These are phyloP conservation scores for Sinotaia quadrata DNA, from an alignment of 2,888 invertebrate species.

Conservation along the genomic window DNA sequence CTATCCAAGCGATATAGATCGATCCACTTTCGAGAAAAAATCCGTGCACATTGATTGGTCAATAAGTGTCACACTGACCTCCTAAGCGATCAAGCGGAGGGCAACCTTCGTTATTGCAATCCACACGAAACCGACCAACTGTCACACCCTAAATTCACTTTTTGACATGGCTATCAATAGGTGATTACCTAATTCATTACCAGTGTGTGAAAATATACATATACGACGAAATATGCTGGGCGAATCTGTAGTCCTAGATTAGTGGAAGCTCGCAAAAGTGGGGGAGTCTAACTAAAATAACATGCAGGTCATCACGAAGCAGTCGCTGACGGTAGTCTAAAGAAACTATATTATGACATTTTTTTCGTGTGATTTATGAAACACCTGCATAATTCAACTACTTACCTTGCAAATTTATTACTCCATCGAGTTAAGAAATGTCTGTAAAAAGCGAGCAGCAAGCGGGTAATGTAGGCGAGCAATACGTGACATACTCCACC, in stretches of 20 bases:
- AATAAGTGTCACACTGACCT: slow-evolving; percentile 33
- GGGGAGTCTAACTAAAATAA: no score
- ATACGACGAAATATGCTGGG: no score
- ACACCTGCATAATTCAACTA: background rate
- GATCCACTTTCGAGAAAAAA: background rate
- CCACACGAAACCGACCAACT: no score
- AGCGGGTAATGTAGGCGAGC: background rate
- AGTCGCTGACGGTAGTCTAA: no score
- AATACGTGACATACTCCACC: slow-evolving; percentile 28
- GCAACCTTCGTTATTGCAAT: slow-evolving; percentile 8
- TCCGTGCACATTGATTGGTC: slow-evolving; percentile 23
- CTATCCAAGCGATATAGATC: slow-evolving; percentile 10
- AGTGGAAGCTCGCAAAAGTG: no score
- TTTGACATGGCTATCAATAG: background rate
- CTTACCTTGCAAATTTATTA: background rate
- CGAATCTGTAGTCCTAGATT: no score
- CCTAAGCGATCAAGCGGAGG: slow-evolving; percentile 7
- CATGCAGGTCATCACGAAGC: no score
- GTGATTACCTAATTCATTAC: background rate
- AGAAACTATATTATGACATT: no score
- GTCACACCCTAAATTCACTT: slow-evolving; percentile 12
- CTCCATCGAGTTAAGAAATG: background rate
- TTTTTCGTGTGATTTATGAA: no score
- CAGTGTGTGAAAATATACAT: no score
- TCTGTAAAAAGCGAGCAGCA: background rate